These are phyloP conservation scores for Onchidella celtica DNA, from an alignment of 2,888 invertebrate genomes.

Conservation along the genomic window DNA sequence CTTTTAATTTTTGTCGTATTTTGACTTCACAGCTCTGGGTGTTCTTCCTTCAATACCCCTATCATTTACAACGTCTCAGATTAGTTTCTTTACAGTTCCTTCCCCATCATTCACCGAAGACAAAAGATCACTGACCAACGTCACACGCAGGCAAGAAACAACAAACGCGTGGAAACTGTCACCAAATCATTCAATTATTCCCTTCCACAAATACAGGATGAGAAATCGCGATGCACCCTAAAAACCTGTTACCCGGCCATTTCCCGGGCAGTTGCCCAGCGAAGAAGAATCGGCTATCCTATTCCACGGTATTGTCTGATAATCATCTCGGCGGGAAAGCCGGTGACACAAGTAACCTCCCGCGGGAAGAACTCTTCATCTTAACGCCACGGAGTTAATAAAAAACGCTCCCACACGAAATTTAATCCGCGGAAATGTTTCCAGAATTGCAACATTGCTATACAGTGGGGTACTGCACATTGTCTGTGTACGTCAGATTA, in stretches of 20 bases:
- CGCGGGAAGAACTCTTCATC: conserved; percentile 42
- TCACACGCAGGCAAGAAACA: too few species aligned
- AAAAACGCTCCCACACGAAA: conserved; percentile 14
- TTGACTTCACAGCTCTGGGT: too few species aligned
- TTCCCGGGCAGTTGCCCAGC: not conserved
- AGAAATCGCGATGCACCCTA: not conserved
- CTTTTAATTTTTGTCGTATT: too few species aligned
- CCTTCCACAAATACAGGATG: too few species aligned
- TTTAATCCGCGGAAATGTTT: not conserved
- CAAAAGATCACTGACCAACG: too few species aligned
- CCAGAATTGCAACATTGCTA: not conserved
- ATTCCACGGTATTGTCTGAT: conserved; percentile 31
- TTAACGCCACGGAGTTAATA: conserved; percentile 44
- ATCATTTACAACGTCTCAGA: too few species aligned
- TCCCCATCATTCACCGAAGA: too few species aligned
- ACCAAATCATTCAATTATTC: too few species aligned
- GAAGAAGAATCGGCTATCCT: conserved; percentile 24
- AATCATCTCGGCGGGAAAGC: conserved; percentile 9
- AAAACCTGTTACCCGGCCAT: not conserved
- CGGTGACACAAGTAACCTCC: conserved; percentile 42
- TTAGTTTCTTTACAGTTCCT: too few species aligned
- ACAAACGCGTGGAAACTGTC: too few species aligned
- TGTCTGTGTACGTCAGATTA: too few species aligned
- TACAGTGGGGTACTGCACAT: not conserved
- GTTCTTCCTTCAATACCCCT: too few species aligned